Evolutionary conservation across 1,140 invertebrate genomes (phyloP), one percentile per base, ranked within the genome.

Genomic region (Drosophila tsacasi): DNA sequence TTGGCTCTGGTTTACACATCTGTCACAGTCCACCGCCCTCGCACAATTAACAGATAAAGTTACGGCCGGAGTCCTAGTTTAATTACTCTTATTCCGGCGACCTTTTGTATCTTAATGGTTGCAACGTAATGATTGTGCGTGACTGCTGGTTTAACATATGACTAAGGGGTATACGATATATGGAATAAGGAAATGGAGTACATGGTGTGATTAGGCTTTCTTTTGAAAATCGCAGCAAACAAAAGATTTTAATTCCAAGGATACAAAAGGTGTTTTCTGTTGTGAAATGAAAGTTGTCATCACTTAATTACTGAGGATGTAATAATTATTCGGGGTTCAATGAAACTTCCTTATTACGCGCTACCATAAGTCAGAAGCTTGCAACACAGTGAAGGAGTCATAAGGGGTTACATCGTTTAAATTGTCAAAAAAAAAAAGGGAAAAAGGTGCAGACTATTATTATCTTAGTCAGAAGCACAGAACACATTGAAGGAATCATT

Each of bases 41-140:
- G 50, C 76, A 30, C 75, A 69, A 78, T 79, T 58, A 78, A 42
- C 65, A 78, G 66, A 72, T 72, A 69, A 79, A 68, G 61, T 72
- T 79, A 79, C 65, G 40, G 54, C 44, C 49, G 30, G 35, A 49
- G 37, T 21, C 40, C 67, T 71, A 67, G 63, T 71, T 73, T 73
- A 73, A 73, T 72, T 73, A 72, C 67, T 73, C 40, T 72, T 35
- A 61, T 21, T 66, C 59, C 21, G 13, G 23, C 44, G n/a, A 37
- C 23, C 58, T 39, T 67, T 37, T 72, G 69, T 61, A 61, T 32
- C 44, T 72, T 59, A 71, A 73, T 64, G 64, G 44, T 55, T 57
- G 55, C 19, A 27, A 15, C 47, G 32, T 67, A 71, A 55, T 71
- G 63, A 30, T 61, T 61, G 35, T 60, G 68, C 69, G 55, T 73